These are phyloP conservation scores for Ruditapes philippinarum DNA, from an alignment of 1,140 invertebrate genomes.

Conservation along the genomic window DNA sequence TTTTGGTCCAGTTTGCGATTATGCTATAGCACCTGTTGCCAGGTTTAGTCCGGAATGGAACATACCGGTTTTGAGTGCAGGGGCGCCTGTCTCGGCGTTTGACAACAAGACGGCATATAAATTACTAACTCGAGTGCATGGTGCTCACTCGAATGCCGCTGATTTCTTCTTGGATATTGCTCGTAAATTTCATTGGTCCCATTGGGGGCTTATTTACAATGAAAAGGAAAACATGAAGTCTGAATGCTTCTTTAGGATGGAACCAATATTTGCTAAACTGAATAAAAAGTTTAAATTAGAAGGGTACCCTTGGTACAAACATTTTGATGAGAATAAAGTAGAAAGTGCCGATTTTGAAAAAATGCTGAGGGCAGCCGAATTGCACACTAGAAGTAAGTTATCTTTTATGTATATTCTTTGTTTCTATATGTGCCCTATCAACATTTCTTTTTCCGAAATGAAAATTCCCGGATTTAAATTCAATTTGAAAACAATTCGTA, in stretches of 20 bases:
- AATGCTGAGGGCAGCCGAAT: conserved; percentile 68
- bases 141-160: conserved; percentile 89
- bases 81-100: conserved; percentile 94
- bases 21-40: conserved; percentile 96
- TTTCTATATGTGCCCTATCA: too few species aligned
- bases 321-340: conserved; percentile 89
- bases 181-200: conserved; percentile 91
- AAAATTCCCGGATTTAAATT: too few species aligned
- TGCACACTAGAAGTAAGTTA: conserved; percentile 77
- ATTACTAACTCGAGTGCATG: conserved; percentile 78
- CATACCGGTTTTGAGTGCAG: conserved; percentile 95
- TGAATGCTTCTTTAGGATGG: conserved; percentile 80
- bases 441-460: too few species aligned
- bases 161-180: conserved; percentile 90
- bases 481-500: too few species aligned
- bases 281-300: conserved; percentile 63
- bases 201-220: conserved; percentile 86
- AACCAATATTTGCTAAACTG: conserved; percentile 77
- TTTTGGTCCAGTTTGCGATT: conserved; percentile 96
- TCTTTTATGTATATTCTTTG: too few species aligned
- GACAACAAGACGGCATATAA: conserved; percentile 79
- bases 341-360: conserved; percentile 81
- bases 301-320: conserved; percentile 87
- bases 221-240: conserved; percentile 74
- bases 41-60: conserved; percentile 94